A percentile compares a stretch with the other conserved stretches of the same genome.
Evolutionary conservation across 2,797 vertebrate genomes (phyloP).

Genomic region (Catostomus latipinnis): DNA sequence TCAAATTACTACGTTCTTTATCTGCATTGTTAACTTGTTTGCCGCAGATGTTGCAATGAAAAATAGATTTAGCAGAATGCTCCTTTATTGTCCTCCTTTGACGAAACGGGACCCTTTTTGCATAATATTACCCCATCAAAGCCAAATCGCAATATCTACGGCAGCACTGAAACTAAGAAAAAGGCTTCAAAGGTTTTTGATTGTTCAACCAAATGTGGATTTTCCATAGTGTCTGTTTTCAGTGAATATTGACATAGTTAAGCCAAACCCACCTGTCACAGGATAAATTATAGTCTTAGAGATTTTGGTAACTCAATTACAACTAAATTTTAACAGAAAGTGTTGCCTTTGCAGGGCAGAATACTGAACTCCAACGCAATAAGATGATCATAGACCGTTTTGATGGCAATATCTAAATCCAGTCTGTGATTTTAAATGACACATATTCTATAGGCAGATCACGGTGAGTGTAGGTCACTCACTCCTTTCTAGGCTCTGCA

Average conservation of each 20-base stretch:
- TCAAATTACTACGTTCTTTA: conserved; percentile 13
- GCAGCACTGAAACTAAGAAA: too few species aligned
- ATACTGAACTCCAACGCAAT: neutral
- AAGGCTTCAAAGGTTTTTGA: too few species aligned
- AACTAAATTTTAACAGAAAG: too few species aligned
- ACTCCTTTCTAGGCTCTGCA: conserved; percentile 23
- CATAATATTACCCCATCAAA: neutral
- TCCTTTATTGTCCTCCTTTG: neutral
- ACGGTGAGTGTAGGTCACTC: conserved; percentile 24
- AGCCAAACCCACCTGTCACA: too few species aligned
- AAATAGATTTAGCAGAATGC: neutral
- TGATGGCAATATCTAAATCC: neutral
- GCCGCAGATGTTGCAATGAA: neutral
- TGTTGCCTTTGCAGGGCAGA: too few species aligned
- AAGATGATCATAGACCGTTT: neutral
- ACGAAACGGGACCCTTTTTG: neutral
- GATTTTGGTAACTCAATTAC: too few species aligned
- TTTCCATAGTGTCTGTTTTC: too few species aligned
- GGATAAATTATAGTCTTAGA: too few species aligned
- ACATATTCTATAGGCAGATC: conserved; percentile 19
- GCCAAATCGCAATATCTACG: too few species aligned
- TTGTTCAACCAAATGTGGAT: too few species aligned
- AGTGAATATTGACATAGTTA: too few species aligned
- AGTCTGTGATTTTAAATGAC: conserved; percentile 14
- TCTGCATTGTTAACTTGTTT: conserved; percentile 8